Percentiles rank a stretch among this genome's conserved stretches.
These are phyloP conservation scores for Tenrec ecaudatus DNA, from an alignment of 2,113 vertebrate species.

Conservation along the genomic window DNA sequence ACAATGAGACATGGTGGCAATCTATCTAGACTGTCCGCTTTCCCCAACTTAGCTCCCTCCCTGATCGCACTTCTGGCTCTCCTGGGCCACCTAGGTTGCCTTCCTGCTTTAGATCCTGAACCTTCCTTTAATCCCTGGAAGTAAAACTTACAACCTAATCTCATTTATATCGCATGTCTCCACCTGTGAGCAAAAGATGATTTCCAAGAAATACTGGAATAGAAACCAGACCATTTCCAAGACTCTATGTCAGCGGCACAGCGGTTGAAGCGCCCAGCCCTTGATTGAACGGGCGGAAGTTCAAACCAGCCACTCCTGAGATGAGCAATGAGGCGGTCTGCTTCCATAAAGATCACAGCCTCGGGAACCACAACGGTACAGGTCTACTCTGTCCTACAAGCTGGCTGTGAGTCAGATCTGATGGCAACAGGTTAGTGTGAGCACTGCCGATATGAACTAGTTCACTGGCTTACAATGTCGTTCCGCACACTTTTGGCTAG, in stretches of 20 bases:
- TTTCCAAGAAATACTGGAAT: background rate
- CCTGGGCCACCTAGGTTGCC: background rate
- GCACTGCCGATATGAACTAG: background rate
- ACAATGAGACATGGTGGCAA: background rate
- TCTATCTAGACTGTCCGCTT: too few relatives aligned
- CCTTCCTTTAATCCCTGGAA: background rate
- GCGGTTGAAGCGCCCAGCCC: background rate
- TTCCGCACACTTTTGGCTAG: background rate
- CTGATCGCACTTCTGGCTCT: background rate
- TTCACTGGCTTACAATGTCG: background rate
- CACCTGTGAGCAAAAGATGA: background rate
- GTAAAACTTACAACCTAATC: conserved; percentile 7
- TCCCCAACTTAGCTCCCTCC: background rate
- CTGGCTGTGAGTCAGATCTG: background rate
- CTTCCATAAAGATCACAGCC: background rate
- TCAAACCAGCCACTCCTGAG: background rate
- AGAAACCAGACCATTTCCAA: background rate
- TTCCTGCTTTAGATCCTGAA: background rate
- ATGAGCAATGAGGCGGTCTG: background rate
- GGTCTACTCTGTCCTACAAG: background rate
- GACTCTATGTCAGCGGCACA: background rate
- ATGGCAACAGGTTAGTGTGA: background rate
- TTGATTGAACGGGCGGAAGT: background rate
- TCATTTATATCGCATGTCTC: background rate
- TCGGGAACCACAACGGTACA: background rate